A percentile compares a stretch with the other conserved stretches of the same genome.
Conservation (phyloP, 2,797 vertebrate genomes). For the Heliangelus exortis region DNA sequence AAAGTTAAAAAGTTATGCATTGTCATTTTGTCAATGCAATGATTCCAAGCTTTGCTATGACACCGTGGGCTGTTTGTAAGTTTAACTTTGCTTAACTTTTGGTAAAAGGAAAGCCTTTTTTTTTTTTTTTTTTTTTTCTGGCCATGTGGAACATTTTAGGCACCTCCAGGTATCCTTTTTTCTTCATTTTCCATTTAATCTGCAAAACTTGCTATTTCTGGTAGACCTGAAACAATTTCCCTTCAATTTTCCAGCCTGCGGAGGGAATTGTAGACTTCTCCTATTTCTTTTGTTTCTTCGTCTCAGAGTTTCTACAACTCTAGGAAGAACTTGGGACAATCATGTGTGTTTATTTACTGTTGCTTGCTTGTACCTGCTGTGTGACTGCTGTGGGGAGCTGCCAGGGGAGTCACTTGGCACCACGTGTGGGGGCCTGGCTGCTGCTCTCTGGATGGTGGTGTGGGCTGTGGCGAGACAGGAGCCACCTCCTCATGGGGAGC, state of each 20-base stretch:
- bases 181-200: background rate
- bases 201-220: background rate
- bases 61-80: background rate
- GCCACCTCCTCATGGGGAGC: background rate
- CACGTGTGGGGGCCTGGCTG: background rate
- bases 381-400: background rate
- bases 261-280: background rate
- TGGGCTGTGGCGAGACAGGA: background rate
- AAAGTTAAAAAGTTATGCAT: background rate
- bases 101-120: background rate
- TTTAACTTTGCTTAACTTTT: background rate
- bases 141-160: background rate
- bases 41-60: background rate
- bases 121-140: background rate
- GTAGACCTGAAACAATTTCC: background rate
- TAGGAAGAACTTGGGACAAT: background rate
- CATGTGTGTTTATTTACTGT: accelerated
- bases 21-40: background rate
- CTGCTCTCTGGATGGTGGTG: accelerated
- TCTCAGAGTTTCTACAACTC: background rate
- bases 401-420: background rate
- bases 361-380: accelerated
- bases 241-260: background rate
- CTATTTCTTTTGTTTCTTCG: background rate
- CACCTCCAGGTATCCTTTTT: background rate